phyloP scores from a whole-genome alignment of 2,113 vertebrate genomes.

The Chamaetylas fuelleborni region DNA sequence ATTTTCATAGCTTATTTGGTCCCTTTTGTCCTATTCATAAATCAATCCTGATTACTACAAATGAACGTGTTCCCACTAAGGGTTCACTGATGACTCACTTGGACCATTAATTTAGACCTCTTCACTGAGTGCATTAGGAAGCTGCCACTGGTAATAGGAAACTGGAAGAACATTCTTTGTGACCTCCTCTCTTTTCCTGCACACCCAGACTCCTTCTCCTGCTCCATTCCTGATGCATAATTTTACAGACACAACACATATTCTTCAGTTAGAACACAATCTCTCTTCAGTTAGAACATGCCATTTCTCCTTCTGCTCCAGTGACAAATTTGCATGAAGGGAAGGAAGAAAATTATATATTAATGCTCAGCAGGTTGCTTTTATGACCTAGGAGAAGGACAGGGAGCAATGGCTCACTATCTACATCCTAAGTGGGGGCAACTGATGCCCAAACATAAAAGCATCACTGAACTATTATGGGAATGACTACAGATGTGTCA shows the following conservation, averaged over 20 bases:
- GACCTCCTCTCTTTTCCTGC: background rate
- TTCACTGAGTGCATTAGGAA: background rate
- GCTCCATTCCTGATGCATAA: background rate
- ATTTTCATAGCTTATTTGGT: constrained; percentile 48
- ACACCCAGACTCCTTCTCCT: background rate
- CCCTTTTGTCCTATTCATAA: constrained; percentile 37
- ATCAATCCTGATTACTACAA: constrained; percentile 26
- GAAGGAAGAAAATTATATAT: background rate
- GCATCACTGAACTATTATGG: background rate
- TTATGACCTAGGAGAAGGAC: background rate
- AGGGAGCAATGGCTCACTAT: background rate
- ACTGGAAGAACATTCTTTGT: background rate
- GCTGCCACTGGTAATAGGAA: background rate
- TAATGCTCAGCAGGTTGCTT: background rate
- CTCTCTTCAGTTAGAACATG: background rate
- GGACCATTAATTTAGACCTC: constrained; percentile 3
- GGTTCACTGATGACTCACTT: background rate
- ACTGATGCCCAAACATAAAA: background rate
- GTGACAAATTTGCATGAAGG: background rate
- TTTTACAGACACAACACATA: background rate
- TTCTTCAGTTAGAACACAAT: background rate
- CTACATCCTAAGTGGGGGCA: background rate
- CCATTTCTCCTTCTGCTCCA: background rate
- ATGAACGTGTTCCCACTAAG: background rate
- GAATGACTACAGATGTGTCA: background rate